Evolutionary conservation across 2,113 vertebrate species (phyloP).

Genomic region (Tragelaphus strepsiceros): DNA sequence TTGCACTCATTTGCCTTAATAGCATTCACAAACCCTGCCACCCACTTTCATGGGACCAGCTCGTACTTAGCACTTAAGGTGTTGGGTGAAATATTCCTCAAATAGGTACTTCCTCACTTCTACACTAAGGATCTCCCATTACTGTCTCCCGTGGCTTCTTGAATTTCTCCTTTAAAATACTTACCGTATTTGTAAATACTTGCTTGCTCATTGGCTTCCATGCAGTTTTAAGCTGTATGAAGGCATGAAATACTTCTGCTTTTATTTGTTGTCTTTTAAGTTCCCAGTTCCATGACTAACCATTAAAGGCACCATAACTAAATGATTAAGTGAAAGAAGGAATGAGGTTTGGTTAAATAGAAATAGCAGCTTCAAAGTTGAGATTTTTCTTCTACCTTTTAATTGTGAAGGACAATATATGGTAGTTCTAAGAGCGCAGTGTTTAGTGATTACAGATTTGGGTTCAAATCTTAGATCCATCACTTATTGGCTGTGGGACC

Average conservation of each 20-base stretch:
- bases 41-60: background rate
- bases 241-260: background rate
- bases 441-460: background rate
- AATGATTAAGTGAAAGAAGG: background rate
- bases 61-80: background rate
- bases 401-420: background rate
- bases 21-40: background rate
- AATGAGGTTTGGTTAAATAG: background rate
- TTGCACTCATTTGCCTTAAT: background rate
- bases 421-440: background rate
- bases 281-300: background rate
- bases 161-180: slow-evolving; percentile 34
- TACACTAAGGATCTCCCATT: background rate
- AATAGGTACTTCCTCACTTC: slow-evolving; percentile 6
- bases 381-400: background rate
- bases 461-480: background rate
- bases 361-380: background rate
- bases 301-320: background rate
- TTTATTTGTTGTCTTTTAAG: background rate
- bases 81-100: background rate
- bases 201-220: background rate
- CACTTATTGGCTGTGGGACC: background rate
- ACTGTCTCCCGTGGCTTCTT: background rate
- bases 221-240: background rate
- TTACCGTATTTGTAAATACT: background rate